Percentiles rank a stretch among this genome's conserved stretches.
phyloP scores from a whole-genome alignment of 2,113 vertebrate species.

The Copsychus sechellarum region DNA sequence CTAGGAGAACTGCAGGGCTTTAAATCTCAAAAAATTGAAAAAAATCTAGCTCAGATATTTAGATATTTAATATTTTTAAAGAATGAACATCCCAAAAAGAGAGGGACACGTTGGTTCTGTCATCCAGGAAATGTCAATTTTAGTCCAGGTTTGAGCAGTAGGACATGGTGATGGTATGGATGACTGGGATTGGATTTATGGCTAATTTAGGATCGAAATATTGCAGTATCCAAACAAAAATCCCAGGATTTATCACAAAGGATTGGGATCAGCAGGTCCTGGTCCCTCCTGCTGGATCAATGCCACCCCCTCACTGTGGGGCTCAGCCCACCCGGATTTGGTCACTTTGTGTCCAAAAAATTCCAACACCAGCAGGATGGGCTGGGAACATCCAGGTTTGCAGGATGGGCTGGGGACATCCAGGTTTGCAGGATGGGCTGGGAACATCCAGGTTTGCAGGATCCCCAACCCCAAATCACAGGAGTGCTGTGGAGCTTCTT shows the following conservation, averaged over 20 bases:
- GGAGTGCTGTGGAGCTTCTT: fast-evolving
- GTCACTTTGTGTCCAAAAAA: neutral
- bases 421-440: neutral
- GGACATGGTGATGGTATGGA: neutral
- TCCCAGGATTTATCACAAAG: neutral
- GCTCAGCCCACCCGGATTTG: neutral
- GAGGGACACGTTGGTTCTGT: fast-evolving
- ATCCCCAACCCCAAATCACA: neutral
- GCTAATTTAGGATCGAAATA: neutral
- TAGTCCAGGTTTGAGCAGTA: neutral
- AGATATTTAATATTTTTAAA: neutral
- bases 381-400: neutral
- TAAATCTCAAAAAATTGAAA: neutral
- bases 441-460: neutral
- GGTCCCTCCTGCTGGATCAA: neutral
- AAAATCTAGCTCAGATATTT: neutral
- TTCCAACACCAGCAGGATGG: neutral
- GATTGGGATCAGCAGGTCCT: no score
- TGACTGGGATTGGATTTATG: neutral
- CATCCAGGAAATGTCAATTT: neutral
- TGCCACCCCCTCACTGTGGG: no score
- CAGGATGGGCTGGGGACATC: neutral
- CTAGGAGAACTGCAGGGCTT: neutral
- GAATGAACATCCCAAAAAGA: fast-evolving
- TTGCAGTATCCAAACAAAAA: neutral